Percentiles rank a stretch among this genome's conserved stretches.
phyloP scores from a whole-genome alignment of 2,888 invertebrate species.

The Tipula lateralis region DNA sequence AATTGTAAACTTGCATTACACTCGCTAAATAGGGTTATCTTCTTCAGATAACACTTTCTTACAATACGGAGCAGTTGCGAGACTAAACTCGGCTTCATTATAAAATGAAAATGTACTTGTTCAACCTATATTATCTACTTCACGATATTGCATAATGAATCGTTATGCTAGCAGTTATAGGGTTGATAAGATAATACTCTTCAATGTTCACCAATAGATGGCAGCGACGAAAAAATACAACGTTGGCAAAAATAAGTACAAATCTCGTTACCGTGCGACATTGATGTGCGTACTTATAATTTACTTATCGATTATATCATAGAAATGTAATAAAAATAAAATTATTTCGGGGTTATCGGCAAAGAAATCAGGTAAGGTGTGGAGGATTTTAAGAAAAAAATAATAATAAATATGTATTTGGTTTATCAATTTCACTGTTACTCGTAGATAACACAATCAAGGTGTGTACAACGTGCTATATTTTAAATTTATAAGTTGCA shows the following conservation, averaged over 20 bases:
- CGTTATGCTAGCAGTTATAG: not conserved
- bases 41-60: no score
- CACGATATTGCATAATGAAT: no score
- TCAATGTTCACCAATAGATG: not conserved
- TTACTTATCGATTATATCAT: not conserved
- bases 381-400: not conserved
- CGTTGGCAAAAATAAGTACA: not conserved
- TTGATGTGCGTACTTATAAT: not conserved
- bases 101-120: no score
- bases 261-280: not conserved
- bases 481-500: not conserved
- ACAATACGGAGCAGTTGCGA: no score
- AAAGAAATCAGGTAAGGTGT: slow-evolving; percentile 4
- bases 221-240: not conserved
- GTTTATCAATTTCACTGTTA: not conserved
- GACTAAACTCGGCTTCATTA: no score
- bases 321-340: not conserved
- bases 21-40: no score
- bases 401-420: not conserved
- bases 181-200: not conserved
- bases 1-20: no score
- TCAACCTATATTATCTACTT: no score
- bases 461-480: not conserved
- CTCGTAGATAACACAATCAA: not conserved
- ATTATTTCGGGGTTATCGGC: not conserved